Conservation (phyloP, 2,797 vertebrate species). For the Takifugu ocellatus region DNA sequence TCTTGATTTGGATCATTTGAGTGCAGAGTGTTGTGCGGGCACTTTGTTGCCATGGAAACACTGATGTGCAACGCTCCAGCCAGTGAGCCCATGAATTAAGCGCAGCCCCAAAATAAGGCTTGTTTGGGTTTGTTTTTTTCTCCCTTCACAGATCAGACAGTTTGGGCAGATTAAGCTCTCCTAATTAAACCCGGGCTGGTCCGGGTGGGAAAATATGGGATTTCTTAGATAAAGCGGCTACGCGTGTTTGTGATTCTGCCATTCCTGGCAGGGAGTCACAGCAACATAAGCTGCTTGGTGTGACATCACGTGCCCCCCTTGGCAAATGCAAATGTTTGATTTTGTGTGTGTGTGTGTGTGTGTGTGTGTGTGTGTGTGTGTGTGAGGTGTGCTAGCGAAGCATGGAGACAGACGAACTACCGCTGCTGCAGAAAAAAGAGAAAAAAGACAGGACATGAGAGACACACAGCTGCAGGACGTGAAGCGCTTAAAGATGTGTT, state of each 20-base stretch:
- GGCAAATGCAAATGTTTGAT: conserved; percentile 29
- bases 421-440: conserved; percentile 18
- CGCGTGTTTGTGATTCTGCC: conserved; percentile 27
- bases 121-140: conserved; percentile 1
- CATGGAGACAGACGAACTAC: conserved; percentile 41
- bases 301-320: conserved; percentile 31
- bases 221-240: conserved; percentile 10
- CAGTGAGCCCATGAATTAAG: conserved; percentile 65
- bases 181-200: conserved; percentile 13
- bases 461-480: conserved; percentile 47
- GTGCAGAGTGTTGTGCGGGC: conserved; percentile 55
- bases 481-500: conserved; percentile 65
- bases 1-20: conserved; percentile 43
- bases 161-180: conserved; percentile 29
- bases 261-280: conserved; percentile 43
- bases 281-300: conserved; percentile 53
- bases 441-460: conserved; percentile 46
- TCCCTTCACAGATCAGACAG: conserved; percentile 21
- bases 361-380: conserved; percentile 3
- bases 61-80: conserved; percentile 57
- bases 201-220: conserved; percentile 10
- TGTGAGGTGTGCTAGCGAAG: conserved; percentile 22
- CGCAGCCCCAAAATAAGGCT: conserved; percentile 51
- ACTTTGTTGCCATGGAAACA: conserved; percentile 78
- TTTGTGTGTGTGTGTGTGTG: too few species aligned